phyloP scores from a whole-genome alignment of 2,113 vertebrate species.

The Fregetta grallaria region DNA sequence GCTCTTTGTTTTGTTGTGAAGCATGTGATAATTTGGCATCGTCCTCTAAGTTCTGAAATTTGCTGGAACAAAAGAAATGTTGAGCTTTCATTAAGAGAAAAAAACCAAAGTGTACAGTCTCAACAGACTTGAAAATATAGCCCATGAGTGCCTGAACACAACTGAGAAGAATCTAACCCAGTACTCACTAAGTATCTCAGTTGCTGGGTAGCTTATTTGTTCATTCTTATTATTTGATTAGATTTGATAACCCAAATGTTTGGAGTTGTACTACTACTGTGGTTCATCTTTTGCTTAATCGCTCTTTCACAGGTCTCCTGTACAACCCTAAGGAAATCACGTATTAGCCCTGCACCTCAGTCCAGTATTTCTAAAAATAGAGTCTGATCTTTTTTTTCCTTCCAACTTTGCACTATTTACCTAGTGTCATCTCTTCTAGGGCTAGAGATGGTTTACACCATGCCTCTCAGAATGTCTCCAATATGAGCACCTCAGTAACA shows the following conservation, averaged over 20 bases:
- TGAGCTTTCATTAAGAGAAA: conserved; percentile 17
- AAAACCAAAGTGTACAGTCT: not conserved
- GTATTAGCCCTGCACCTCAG: not conserved
- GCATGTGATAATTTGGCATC: conserved; percentile 28
- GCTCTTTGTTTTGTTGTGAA: conserved; percentile 20
- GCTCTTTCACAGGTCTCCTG: not conserved
- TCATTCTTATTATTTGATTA: not conserved
- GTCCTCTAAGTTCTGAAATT: not conserved
- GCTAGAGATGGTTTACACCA: not conserved
- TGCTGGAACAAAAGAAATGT: conserved; percentile 40
- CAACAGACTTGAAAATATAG: not conserved
- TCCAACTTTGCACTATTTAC: not conserved
- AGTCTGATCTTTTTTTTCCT: not conserved
- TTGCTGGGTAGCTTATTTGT: not conserved
- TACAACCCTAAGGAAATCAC: not conserved
- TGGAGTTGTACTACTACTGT: not conserved
- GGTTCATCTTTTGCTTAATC: not conserved
- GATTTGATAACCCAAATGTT: not conserved
- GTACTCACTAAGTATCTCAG: not conserved
- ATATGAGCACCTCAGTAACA: not conserved
- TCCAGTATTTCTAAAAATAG: not conserved
- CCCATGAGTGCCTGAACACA: not conserved
- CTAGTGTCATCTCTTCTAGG: not conserved
- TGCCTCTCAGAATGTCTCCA: not conserved
- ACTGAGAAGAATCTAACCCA: not conserved